These are phyloP conservation scores for Synergus itoensis DNA, from an alignment of 2,888 invertebrate genomes.

Conservation along the genomic window DNA sequence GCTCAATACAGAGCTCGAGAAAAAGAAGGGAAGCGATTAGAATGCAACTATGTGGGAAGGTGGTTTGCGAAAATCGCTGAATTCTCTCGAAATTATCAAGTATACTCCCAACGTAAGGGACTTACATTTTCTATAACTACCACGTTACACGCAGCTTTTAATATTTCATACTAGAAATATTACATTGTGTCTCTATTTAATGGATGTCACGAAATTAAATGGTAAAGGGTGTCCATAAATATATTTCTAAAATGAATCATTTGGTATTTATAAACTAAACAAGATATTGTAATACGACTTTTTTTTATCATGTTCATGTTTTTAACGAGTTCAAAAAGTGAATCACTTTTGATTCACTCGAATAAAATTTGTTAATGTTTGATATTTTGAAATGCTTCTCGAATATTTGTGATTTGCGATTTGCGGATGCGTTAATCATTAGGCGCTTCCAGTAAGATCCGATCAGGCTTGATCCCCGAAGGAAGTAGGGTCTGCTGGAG, in stretches of 20 bases:
- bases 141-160: background rate
- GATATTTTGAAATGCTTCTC: background rate
- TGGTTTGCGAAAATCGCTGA: background rate
- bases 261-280: too few species aligned
- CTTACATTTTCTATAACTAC: background rate
- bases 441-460: conserved; percentile 39
- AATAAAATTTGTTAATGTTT: background rate
- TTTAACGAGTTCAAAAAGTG: too few species aligned
- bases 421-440: conserved; percentile 31
- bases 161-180: background rate
- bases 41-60: background rate
- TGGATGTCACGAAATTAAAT: too few species aligned
- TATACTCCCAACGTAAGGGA: background rate
- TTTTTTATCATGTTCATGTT: too few species aligned
- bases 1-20: background rate
- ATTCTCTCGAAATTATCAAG: background rate
- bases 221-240: too few species aligned
- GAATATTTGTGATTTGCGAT: background rate
- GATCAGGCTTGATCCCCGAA: conserved; percentile 42
- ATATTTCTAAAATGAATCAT: too few species aligned
- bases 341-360: background rate
- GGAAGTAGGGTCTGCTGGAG: conserved; percentile 67
- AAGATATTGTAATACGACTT: too few species aligned
- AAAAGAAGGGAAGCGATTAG: conserved; percentile 2
- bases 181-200: background rate